These are phyloP conservation scores for Acleris holmiana DNA, from an alignment of 2,888 invertebrate species.

Conservation along the genomic window DNA sequence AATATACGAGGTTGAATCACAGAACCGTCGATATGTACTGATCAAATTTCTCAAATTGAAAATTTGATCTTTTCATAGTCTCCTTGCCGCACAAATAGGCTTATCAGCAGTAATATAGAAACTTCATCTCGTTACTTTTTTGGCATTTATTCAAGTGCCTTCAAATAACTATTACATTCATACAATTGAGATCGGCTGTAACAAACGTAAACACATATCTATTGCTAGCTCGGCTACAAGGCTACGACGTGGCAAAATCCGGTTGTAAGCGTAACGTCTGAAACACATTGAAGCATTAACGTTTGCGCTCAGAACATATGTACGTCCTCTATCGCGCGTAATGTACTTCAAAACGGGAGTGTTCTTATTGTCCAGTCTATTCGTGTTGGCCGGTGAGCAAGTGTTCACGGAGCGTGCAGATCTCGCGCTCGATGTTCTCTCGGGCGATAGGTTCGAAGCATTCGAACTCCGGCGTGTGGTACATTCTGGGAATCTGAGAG, in stretches of 20 bases:
- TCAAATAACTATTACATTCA: neutral
- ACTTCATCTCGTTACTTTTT: neutral
- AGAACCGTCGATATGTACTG: too few relatives aligned
- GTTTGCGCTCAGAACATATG: too few relatives aligned
- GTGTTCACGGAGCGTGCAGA: constrained; percentile 64
- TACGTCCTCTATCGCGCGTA: too few relatives aligned
- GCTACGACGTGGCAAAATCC: neutral
- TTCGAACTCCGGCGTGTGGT: constrained; percentile 70
- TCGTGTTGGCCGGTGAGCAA: constrained; percentile 57
- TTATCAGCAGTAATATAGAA: neutral
- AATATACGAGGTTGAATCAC: too few relatives aligned
- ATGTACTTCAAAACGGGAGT: too few relatives aligned
- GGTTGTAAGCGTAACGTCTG: too few relatives aligned
- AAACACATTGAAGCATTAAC: too few relatives aligned
- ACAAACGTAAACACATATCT: neutral
- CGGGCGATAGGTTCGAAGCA: constrained; percentile 67
- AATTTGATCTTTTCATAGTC: too few relatives aligned
- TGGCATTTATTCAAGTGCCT: neutral
- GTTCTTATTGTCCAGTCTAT: constrained; percentile 40
- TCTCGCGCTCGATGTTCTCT: constrained; percentile 72
- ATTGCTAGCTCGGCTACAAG: constrained; percentile 11
- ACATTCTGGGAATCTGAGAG: constrained; percentile 68
- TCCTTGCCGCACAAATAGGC: neutral
- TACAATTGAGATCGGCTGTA: neutral
- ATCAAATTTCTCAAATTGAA: too few relatives aligned